Evolutionary conservation across 2,888 invertebrate species (phyloP).

Genomic region (Melinopterus prodromus): DNA sequence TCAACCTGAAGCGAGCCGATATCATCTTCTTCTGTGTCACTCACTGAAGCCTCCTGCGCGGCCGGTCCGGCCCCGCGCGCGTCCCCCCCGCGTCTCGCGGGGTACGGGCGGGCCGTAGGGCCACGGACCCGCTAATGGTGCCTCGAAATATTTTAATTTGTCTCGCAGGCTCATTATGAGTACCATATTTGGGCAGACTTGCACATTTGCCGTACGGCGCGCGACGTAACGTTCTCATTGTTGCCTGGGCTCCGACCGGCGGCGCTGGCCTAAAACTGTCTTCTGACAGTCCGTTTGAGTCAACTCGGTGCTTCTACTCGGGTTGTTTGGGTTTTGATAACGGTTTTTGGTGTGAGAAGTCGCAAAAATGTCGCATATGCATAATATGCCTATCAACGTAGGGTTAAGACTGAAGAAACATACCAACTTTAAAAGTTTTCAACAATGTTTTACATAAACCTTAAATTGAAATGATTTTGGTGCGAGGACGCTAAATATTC

Average conservation of each 20-base stretch:
- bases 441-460: too few relatives aligned
- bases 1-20: slow-evolving; percentile 44
- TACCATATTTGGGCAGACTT: background rate
- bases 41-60: slow-evolving; percentile 36
- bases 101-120: background rate
- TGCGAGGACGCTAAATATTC: too few relatives aligned
- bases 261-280: background rate
- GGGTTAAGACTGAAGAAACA: too few relatives aligned
- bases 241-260: background rate
- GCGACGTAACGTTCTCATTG: background rate
- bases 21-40: slow-evolving; percentile 48
- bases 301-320: background rate
- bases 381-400: too few relatives aligned
- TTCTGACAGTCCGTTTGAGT: background rate
- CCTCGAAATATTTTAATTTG: slow-evolving; percentile 4
- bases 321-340: too few relatives aligned
- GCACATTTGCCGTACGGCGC: background rate
- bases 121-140: background rate
- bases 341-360: too few relatives aligned
- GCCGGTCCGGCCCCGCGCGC: slow-evolving; percentile 6
- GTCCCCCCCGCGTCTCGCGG: background rate
- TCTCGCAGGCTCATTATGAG: background rate
- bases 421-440: too few relatives aligned
- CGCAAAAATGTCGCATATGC: too few relatives aligned
- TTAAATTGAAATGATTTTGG: too few relatives aligned